A percentile compares a stretch with the other conserved stretches of the same genome.
Conservation (phyloP, 2,888 invertebrate species). For the Arge pagana region DNA sequence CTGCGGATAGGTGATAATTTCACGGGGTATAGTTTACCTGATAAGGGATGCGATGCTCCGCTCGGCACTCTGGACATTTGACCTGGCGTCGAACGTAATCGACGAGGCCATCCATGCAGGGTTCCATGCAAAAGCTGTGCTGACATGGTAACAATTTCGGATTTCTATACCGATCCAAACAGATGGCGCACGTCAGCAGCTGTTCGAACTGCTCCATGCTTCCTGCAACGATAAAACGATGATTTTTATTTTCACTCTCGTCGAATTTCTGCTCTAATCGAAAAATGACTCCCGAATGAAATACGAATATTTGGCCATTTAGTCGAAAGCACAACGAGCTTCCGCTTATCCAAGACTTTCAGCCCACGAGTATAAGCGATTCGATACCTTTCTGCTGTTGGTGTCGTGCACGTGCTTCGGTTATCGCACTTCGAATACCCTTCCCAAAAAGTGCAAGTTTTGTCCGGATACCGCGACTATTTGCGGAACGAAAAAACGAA, state of each 20-base stretch:
- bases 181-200: slow-evolving; percentile 96
- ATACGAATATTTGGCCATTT: too few relatives aligned
- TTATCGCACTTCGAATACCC: too few relatives aligned
- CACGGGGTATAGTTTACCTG: slow-evolving; percentile 93
- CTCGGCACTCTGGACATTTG: slow-evolving; percentile 97
- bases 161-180: slow-evolving; percentile 94
- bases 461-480: too few relatives aligned
- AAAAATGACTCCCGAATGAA: too few relatives aligned
- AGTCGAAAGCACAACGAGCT: too few relatives aligned
- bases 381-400: too few relatives aligned
- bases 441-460: too few relatives aligned
- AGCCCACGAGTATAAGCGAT: too few relatives aligned
- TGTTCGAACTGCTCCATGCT: slow-evolving; percentile 96
- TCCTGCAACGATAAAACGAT: slow-evolving; percentile 38
- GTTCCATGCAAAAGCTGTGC: slow-evolving; percentile 99
- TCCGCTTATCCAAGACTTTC: too few relatives aligned
- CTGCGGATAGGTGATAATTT: slow-evolving; percentile 67
- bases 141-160: slow-evolving; percentile 99
- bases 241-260: neutral
- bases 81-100: slow-evolving; percentile 94
- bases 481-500: too few relatives aligned
- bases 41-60: slow-evolving; percentile 95
- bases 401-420: too few relatives aligned
- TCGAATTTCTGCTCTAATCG: neutral
- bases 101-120: slow-evolving; percentile 96